phyloP scores from a whole-genome alignment of 2,888 invertebrate genomes.

The Chelonus formosanus region DNA sequence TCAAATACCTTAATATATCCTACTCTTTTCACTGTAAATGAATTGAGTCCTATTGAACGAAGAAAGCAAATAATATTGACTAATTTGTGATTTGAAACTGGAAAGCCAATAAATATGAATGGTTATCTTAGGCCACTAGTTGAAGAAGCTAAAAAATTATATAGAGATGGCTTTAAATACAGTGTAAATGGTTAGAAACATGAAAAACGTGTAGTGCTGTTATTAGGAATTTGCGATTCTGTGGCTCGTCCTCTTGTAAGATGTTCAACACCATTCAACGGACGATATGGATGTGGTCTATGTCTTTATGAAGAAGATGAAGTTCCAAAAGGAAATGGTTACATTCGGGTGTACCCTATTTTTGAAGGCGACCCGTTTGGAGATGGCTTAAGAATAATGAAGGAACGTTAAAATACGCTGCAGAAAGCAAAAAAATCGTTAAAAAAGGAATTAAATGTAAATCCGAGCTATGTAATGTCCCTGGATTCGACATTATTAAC shows the following conservation, averaged over 20 bases:
- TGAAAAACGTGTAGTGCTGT: slow-evolving; percentile 31
- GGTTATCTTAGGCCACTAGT: slow-evolving; percentile 38
- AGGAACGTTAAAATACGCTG: slow-evolving; percentile 12
- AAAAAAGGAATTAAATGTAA: slow-evolving; percentile 29
- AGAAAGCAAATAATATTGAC: slow-evolving; percentile 10
- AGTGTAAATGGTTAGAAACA: slow-evolving; percentile 14
- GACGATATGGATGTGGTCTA: slow-evolving; percentile 39
- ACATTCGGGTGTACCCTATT: background rate
- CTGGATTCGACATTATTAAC: slow-evolving; percentile 34
- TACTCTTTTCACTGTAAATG: slow-evolving; percentile 35
- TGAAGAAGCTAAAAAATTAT: slow-evolving; percentile 28
- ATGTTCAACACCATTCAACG: slow-evolving; percentile 34
- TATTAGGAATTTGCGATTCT: slow-evolving; percentile 36
- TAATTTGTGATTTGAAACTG: slow-evolving; percentile 31
- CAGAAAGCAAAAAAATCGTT: background rate
- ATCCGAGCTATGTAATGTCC: slow-evolving; percentile 31
- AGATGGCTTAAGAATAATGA: background rate
- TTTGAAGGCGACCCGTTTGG: background rate
- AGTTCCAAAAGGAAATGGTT: slow-evolving; percentile 36
- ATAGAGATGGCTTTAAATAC: slow-evolving; percentile 34
- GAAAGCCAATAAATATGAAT: slow-evolving; percentile 31
- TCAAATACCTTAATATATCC: slow-evolving; percentile 28
- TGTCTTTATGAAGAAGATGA: slow-evolving; percentile 37
- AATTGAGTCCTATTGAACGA: slow-evolving; percentile 15
- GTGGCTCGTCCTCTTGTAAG: slow-evolving; percentile 33